These are phyloP conservation scores for Toxotes lorentzi DNA, from an alignment of 2,797 vertebrate genomes.

Conservation along the genomic window DNA sequence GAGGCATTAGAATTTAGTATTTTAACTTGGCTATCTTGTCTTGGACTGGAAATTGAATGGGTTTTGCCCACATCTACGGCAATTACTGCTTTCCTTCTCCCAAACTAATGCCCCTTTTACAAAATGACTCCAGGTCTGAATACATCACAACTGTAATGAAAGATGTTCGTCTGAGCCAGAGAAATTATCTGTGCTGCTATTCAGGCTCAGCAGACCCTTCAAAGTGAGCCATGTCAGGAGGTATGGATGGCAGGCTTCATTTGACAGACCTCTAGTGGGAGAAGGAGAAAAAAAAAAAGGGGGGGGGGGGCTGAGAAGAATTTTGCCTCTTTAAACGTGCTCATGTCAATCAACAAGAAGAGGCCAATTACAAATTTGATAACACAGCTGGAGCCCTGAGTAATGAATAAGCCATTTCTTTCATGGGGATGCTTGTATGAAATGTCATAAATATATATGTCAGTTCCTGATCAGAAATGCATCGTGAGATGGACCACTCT, in stretches of 20 bases:
- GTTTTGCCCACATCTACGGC: conserved; percentile 58
- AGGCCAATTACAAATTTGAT: conserved; percentile 90
- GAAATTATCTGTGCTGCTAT: conserved; percentile 57
- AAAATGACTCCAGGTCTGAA: conserved; percentile 67
- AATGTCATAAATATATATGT: conserved; percentile 86
- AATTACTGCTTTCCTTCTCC: conserved; percentile 45
- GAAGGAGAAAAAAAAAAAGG: conserved; percentile 9
- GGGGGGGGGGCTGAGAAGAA: too few species aligned
- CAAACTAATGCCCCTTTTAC: conserved; percentile 51
- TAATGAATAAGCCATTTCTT: conserved; percentile 91
- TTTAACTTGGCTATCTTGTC: conserved; percentile 50
- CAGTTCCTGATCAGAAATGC: conserved; percentile 84
- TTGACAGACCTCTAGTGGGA: conserved; percentile 62
- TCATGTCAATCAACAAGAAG: conserved; percentile 80
- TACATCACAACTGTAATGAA: conserved; percentile 57
- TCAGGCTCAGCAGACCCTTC: conserved; percentile 73
- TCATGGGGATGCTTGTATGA: conserved; percentile 84
- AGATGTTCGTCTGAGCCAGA: conserved; percentile 45
- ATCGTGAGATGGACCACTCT: conserved; percentile 68
- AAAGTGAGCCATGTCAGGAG: conserved; percentile 83
- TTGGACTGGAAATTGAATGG: conserved; percentile 35
- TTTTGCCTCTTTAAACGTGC: conserved; percentile 80
- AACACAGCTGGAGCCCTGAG: conserved; percentile 83
- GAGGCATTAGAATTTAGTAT: conserved; percentile 47
- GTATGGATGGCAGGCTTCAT: conserved; percentile 81